Base-by-base conservation (phyloP, 2,797 vertebrate genomes). In the Enteromius radiatus region DNA sequence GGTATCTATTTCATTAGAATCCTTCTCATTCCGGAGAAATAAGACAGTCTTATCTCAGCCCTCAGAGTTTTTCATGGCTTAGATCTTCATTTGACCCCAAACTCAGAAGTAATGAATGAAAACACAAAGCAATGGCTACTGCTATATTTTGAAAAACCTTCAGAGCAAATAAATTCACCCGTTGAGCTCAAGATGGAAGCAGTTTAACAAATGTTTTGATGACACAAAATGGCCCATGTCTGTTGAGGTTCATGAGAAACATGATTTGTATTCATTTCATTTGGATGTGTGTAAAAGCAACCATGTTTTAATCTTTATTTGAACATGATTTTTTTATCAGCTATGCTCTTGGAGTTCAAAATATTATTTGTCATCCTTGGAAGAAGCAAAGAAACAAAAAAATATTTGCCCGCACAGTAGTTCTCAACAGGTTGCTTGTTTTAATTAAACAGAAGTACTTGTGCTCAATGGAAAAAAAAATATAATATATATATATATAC, bases 91-190 rank as follows among this genome's bases (percentile, higher is more conserved):
- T 56, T 56, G 63, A 43, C 47, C 79, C 65, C 67, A 54, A 81
- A 81, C 73, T 76, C 56, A 8, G 43, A 81, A 17, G 47, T 85
- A 82, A 78, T 85, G 65, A 85, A 82, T 78, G 84, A 85, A 82
- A 85, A 85, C 79, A 85, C 74, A 69, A 23, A 38, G 45, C 47
- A 79, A 73, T 79, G 45, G 68, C 61, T 76, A 49, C 23, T 67
- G 79, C 28, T 47, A 65, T 54, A 77, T 77, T 73, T 78, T 45
- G 43, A 56, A 78, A 28, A 63, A 45, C 28, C 56, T 74, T 81
- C 43, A 63, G 56, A 64, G 75, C 19, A 45, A 76, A 76, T 82
- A 67, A 75, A 67, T 67, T 54, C 47, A 33, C 52, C 31, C 65
- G 28, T 38, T 31, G 3, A 47, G 78, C 26, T 52, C 61, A 28